phyloP scores from a whole-genome alignment of 2,888 invertebrate species.

The Choristoneura rosaceana region DNA sequence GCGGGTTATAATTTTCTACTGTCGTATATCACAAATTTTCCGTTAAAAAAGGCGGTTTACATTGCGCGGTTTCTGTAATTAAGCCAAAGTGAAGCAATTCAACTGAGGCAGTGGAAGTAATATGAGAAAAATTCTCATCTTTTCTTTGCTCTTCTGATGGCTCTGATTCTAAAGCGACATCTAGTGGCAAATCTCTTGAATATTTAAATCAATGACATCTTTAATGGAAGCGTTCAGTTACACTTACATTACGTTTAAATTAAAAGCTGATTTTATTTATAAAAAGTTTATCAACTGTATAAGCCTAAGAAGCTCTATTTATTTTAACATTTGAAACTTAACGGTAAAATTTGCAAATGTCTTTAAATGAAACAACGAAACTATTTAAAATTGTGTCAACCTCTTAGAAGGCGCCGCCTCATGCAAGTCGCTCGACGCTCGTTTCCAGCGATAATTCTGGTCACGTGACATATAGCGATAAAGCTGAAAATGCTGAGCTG shows the following conservation, averaged over 20 bases:
- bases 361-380: too few species aligned
- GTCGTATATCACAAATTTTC: background rate
- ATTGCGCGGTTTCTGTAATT: background rate
- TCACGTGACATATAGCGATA: too few species aligned
- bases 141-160: background rate
- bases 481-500: too few species aligned
- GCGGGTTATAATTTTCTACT: slow-evolving; percentile 22
- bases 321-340: too few species aligned
- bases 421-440: too few species aligned
- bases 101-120: slow-evolving; percentile 28
- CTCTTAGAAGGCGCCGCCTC: too few species aligned
- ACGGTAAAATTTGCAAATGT: too few species aligned
- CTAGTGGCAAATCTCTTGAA: slow-evolving; percentile 41
- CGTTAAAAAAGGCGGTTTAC: background rate
- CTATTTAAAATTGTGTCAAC: too few species aligned
- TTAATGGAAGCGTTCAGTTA: background rate
- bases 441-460: too few species aligned
- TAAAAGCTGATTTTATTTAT: too few species aligned
- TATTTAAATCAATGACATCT: slow-evolving; percentile 50
- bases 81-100: background rate
- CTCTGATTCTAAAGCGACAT: slow-evolving; percentile 44
- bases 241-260: background rate
- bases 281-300: too few species aligned
- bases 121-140: slow-evolving; percentile 1
- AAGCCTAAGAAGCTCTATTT: too few species aligned